Percentiles rank a stretch among this genome's conserved stretches.
Conservation (phyloP, 2,797 vertebrate genomes). For the Melopsittacus undulatus region DNA sequence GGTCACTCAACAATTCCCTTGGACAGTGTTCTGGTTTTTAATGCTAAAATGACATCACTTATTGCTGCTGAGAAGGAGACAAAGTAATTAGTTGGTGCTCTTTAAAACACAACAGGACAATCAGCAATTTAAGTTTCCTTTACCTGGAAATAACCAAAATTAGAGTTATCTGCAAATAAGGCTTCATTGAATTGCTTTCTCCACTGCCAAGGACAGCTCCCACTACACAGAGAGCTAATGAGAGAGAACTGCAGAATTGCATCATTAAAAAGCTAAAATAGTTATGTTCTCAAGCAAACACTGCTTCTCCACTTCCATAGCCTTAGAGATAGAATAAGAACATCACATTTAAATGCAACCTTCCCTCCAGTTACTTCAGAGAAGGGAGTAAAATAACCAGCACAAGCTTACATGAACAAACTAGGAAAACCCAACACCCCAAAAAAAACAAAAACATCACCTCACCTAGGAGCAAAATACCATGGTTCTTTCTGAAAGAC, state of each 20-base stretch:
- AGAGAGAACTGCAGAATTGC: neutral
- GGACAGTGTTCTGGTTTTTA: neutral
- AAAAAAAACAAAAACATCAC: neutral
- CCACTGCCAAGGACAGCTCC: neutral
- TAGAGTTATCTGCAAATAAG: neutral
- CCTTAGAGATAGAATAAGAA: neutral
- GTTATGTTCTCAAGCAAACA: neutral
- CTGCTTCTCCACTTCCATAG: neutral
- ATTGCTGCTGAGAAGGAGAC: neutral
- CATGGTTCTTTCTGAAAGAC: accelerated
- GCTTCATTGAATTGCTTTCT: neutral
- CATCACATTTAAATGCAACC: neutral
- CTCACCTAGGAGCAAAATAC: neutral
- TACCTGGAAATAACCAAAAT: neutral
- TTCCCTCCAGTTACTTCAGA: neutral
- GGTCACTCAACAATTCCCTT: neutral
- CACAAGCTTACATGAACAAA: neutral
- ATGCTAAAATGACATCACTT: neutral
- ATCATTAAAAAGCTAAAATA: neutral
- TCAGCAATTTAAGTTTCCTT: neutral
- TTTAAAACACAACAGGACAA: neutral
- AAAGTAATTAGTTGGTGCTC: neutral
- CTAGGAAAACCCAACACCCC: accelerated
- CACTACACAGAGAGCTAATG: neutral
- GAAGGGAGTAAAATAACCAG: neutral